Base-by-base conservation (phyloP, 2,888 invertebrate genomes). In the Pyrrhosoma nymphula region DNA sequence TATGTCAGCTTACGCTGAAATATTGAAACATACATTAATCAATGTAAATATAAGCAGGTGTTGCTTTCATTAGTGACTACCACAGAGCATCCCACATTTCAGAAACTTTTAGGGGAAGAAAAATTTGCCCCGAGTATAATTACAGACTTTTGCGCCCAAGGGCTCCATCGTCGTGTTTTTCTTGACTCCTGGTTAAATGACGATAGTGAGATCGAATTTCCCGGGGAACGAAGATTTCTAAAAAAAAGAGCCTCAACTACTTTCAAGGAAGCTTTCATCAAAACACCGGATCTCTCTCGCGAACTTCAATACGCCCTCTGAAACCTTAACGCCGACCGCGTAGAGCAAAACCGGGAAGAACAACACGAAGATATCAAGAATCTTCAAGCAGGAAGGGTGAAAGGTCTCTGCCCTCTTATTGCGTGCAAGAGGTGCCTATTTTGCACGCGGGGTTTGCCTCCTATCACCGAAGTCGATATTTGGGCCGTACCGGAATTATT, bases 21-120 rank as follows among this genome's bases (percentile, higher is more conserved):
- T 82, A 8, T 35, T 18, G 35, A 14, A 18, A 10, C 82, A 82
- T 16, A 82, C 14, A 35, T 82, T 82, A 82, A 82, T 82, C 82
- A 82, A 82, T 82, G 82, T 35, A 82, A 82, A 82, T 82, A 35
- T 82, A 82, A 82, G 82, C 82, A 82, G 82, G 82, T 35, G 82
- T 82, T 82, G 82, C 18, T 82, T 82, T 82, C 82, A 82, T 82
- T 82, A 82, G 82, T 4, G 16, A 30, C 82, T 35, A 82, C 82
- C 35, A 26, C 82, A 35, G 82, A 23, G 47, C 47, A 4, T 2
- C 82, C 82, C 18, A 1, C 0, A 16, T 30, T 60, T 82, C 35
- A 26, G 35, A 18, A 82, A 82, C 82, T 82, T 82, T 82, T 20
- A 16, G 60, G 60, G 35, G 35, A 82, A 82, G 82, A 82, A 82